Percentiles rank a stretch among this genome's conserved stretches.
phyloP scores from a whole-genome alignment of 2,113 vertebrate species.

The Perca fluviatilis region DNA sequence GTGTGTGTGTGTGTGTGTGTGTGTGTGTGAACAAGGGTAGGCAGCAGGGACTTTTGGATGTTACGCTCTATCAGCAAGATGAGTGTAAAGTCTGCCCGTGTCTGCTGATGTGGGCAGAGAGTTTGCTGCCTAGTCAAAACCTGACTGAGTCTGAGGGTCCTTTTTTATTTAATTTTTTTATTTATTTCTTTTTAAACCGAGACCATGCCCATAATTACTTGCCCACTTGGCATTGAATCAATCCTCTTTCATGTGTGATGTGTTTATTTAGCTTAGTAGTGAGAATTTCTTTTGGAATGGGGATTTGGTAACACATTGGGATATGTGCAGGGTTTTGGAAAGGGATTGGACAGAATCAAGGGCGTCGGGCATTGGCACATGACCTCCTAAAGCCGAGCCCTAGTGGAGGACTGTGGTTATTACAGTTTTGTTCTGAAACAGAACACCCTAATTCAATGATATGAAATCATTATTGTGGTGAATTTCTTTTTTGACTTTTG shows the following conservation, averaged over 20 bases:
- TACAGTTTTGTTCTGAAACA: constrained; percentile 17
- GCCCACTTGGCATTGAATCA: constrained; percentile 73
- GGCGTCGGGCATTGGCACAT: constrained; percentile 65
- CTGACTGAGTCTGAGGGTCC: constrained; percentile 64
- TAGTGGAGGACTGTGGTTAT: constrained; percentile 24
- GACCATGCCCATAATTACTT: constrained; percentile 75
- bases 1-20: constrained; percentile 48
- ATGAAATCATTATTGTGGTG: constrained; percentile 1
- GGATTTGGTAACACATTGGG: constrained; percentile 70
- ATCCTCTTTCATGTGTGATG: constrained; percentile 74
- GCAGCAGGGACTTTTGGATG: constrained; percentile 59
- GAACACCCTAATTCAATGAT: constrained; percentile 36
- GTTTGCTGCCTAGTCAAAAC: constrained; percentile 78
- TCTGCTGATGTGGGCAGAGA: constrained; percentile 76
- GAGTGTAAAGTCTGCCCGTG: constrained; percentile 73
- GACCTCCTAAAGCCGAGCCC: constrained; percentile 51
- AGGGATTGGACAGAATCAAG: constrained; percentile 71
- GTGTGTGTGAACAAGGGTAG: constrained; percentile 38
- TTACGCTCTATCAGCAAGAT: constrained; percentile 75
- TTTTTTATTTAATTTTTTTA: constrained; percentile 7
- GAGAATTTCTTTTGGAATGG: constrained; percentile 54
- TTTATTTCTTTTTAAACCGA: constrained; percentile 18
- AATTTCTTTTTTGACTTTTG: constrained; percentile 24
- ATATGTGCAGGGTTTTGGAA: constrained; percentile 68
- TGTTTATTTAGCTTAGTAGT: constrained; percentile 76